Conservation (phyloP, 2,888 invertebrate genomes). For the Carcina quercana region DNA sequence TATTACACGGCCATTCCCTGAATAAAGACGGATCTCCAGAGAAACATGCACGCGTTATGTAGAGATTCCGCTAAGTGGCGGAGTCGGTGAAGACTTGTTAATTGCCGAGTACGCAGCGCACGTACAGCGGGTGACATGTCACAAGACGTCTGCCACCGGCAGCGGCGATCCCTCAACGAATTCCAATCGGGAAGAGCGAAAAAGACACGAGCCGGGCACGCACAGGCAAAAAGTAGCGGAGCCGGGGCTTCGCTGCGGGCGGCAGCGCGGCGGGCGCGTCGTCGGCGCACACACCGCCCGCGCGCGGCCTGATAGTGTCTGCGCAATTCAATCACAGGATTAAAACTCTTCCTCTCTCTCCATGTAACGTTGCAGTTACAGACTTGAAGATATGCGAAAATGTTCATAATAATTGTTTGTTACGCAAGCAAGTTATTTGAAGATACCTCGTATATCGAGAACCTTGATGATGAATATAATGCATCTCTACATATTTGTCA, state of each 20-base stretch:
- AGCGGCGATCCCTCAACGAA: slow-evolving; percentile 69
- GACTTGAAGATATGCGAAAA: too few relatives aligned
- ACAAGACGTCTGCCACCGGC: slow-evolving; percentile 73
- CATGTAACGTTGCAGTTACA: too few relatives aligned
- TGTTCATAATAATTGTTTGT: too few relatives aligned
- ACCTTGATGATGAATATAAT: too few relatives aligned
- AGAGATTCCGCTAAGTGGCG: slow-evolving; percentile 41
- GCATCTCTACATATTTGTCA: too few relatives aligned
- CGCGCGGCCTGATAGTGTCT: slow-evolving; percentile 21
- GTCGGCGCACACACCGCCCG: slow-evolving; percentile 23
- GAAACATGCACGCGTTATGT: slow-evolving; percentile 36
- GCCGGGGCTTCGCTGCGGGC: slow-evolving; percentile 56
- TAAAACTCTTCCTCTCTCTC: slow-evolving; percentile 43
- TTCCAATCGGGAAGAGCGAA: slow-evolving; percentile 71
- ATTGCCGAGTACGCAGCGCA: slow-evolving; percentile 67
- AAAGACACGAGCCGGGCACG: slow-evolving; percentile 71
- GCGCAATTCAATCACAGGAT: slow-evolving; percentile 42
- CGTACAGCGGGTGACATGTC: slow-evolving; percentile 65
- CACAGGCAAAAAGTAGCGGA: slow-evolving; percentile 58
- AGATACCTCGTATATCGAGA: too few relatives aligned
- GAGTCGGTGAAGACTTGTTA: slow-evolving; percentile 53
- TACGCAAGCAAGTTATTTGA: too few relatives aligned
- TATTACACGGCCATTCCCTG: slow-evolving; percentile 57
- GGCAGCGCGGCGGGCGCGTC: slow-evolving; percentile 37
- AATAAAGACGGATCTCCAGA: slow-evolving; percentile 48